These are phyloP conservation scores for Lottia scabra DNA, from an alignment of 2,888 invertebrate species.

Conservation along the genomic window DNA sequence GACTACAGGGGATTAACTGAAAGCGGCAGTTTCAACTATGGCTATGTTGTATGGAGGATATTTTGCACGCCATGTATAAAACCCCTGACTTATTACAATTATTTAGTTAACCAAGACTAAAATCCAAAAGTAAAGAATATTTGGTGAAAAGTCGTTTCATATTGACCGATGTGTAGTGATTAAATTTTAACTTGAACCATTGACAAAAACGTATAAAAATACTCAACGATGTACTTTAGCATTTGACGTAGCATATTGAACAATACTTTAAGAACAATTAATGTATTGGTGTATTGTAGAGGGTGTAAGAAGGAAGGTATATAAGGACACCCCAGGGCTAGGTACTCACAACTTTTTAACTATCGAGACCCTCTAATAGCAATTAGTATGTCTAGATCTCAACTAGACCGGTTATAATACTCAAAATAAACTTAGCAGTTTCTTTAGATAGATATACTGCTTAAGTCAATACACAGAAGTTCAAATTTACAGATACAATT, in stretches of 20 bases:
- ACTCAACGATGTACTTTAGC: too few species aligned
- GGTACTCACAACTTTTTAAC: neutral
- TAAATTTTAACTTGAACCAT: too few species aligned
- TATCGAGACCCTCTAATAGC: neutral
- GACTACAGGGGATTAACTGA: neutral
- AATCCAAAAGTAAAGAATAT: neutral
- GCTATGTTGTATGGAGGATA: neutral
- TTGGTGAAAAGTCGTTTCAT: neutral
- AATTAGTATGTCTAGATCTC: neutral
- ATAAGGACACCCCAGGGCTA: neutral
- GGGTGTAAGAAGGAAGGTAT: neutral
- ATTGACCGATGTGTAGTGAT: too few species aligned
- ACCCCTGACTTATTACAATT: too few species aligned
- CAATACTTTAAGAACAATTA: neutral
- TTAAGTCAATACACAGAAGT: too few species aligned
- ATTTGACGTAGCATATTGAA: too few species aligned
- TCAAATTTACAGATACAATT: too few species aligned
- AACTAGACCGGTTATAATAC: neutral
- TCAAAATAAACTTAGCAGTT: neutral
- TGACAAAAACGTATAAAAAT: too few species aligned
- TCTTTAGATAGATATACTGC: too few species aligned
- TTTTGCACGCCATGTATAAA: neutral
- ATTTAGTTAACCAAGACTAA: too few species aligned
- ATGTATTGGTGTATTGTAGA: neutral
- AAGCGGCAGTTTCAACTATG: constrained; percentile 1